phyloP scores from a whole-genome alignment of 2,113 vertebrate genomes.

The Chrysochloris asiatica region DNA sequence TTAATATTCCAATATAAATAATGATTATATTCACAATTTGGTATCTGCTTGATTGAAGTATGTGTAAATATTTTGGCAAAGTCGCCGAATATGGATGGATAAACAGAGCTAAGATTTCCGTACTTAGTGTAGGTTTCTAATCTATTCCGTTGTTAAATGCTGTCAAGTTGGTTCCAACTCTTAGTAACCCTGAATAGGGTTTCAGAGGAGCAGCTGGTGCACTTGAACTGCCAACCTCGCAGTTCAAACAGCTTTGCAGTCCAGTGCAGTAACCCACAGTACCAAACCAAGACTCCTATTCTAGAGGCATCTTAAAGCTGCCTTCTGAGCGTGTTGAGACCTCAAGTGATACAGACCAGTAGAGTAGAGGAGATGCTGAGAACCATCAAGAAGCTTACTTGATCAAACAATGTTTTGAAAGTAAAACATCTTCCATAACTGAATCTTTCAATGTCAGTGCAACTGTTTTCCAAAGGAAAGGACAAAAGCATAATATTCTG shows the following conservation, averaged over 20 bases:
- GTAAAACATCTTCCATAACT: not conserved
- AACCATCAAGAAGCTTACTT: not conserved
- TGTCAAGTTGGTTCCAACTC: too few species aligned
- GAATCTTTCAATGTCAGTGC: not conserved
- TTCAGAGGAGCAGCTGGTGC: too few species aligned
- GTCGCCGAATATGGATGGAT: not conserved
- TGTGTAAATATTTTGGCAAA: conserved; percentile 51
- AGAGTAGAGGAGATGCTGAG: not conserved
- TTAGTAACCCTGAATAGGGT: too few species aligned
- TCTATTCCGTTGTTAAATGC: too few species aligned
- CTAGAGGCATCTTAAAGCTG: not conserved
- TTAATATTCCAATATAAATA: conserved; percentile 50
- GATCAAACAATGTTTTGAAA: not conserved
- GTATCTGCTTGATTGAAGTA: conserved; percentile 10
- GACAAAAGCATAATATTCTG: not conserved
- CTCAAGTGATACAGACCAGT: not conserved
- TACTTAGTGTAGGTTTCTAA: not conserved
- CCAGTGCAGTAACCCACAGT: too few species aligned
- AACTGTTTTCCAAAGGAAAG: not conserved
- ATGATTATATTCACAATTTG: conserved; percentile 32
- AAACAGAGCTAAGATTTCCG: conserved; percentile 31
- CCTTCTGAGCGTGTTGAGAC: not conserved
- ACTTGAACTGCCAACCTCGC: too few species aligned
- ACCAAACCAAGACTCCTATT: too few species aligned
- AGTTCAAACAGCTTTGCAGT: too few species aligned